Conservation (phyloP, 2,888 invertebrate genomes). For the Gastracanthus pulcherrimus region DNA sequence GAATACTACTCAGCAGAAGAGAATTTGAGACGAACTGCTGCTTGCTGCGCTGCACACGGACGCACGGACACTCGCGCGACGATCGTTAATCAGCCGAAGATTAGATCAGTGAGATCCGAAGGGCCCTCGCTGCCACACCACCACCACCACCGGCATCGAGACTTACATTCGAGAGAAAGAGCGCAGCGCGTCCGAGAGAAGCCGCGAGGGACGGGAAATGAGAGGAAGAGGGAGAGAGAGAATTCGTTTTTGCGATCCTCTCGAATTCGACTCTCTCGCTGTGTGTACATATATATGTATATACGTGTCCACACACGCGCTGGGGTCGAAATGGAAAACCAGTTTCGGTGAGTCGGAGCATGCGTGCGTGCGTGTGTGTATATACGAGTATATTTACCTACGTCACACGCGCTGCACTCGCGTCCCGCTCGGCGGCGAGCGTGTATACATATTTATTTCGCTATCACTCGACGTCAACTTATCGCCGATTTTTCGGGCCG, state of each 20-base stretch:
- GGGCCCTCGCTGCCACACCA: slow-evolving; percentile 63
- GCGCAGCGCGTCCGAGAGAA: background rate
- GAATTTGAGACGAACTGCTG: slow-evolving; percentile 63
- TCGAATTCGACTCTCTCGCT: slow-evolving; percentile 62
- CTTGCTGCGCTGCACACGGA: slow-evolving; percentile 9
- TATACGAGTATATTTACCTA: too few relatives aligned
- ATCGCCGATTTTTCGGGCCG: slow-evolving; percentile 14
- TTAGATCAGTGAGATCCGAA: slow-evolving; percentile 71
- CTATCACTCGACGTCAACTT: slow-evolving; percentile 50
- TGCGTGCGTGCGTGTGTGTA: slow-evolving; percentile 4
- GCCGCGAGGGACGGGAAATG: background rate
- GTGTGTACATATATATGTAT: slow-evolving; percentile 30
- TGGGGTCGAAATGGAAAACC: slow-evolving; percentile 50
- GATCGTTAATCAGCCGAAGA: slow-evolving; percentile 73
- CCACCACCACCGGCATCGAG: background rate
- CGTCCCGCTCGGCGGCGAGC: background rate
- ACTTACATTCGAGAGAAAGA: background rate
- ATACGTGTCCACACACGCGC: background rate
- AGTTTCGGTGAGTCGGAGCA: slow-evolving; percentile 47
- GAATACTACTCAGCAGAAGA: slow-evolving; percentile 63
- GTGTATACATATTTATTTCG: slow-evolving; percentile 34
- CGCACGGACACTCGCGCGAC: slow-evolving; percentile 61
- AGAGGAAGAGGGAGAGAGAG: slow-evolving; percentile 51
- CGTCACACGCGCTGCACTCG: background rate
- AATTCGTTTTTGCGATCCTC: slow-evolving; percentile 63